Percentiles rank a stretch among this genome's conserved stretches.
phyloP scores from a whole-genome alignment of 2,888 invertebrate genomes.

The Pandemis cinnamomeana region DNA sequence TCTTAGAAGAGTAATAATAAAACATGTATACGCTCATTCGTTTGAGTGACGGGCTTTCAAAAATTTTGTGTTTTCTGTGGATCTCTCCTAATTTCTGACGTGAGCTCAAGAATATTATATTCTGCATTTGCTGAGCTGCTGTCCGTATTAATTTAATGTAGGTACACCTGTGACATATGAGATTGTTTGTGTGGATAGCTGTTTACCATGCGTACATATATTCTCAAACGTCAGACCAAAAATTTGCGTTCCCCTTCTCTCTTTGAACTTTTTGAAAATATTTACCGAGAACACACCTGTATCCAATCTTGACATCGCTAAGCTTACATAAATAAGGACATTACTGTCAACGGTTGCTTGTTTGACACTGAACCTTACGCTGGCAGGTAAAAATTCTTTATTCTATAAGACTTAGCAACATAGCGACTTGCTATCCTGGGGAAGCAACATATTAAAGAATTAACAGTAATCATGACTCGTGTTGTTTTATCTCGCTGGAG shows the following conservation, averaged over 20 bases:
- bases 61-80: no score
- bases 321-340: background rate
- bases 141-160: no score
- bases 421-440: background rate
- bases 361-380: background rate
- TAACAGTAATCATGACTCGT: background rate
- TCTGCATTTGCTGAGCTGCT: no score
- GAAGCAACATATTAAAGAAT: background rate
- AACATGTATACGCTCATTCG: no score
- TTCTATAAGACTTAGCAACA: background rate
- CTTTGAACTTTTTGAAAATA: conserved; percentile 24
- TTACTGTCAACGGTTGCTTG: background rate
- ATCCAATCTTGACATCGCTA: background rate
- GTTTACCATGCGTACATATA: background rate
- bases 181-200: background rate
- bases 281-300: conserved; percentile 4
- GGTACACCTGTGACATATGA: background rate
- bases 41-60: no score
- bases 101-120: no score
- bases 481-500: background rate
- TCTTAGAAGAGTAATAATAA: no score
- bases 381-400: background rate
- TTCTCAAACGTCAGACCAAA: background rate
- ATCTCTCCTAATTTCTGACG: no score
- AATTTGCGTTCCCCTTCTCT: background rate